Evolutionary conservation across 2,888 invertebrate species (phyloP), one percentile per base, ranked within the genome.

Genomic region (Sturmia bella): DNA sequence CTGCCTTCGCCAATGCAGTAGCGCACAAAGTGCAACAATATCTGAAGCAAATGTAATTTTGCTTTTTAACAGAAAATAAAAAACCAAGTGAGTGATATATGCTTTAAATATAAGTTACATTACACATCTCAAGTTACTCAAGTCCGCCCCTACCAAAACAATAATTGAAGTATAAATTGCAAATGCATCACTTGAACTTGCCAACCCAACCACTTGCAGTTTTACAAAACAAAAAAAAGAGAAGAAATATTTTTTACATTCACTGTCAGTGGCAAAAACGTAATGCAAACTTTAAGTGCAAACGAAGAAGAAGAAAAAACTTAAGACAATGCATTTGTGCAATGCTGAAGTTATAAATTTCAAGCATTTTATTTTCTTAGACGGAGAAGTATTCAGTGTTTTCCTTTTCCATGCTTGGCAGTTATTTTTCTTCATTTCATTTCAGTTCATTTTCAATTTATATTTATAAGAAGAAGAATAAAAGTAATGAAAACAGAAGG

Each of bases 181-280:
- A 70, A 77, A 77, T 82, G 57, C 52, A 77, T 52, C 81, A 74
- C 73, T 82, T 70, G 57, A 77, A 73, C 72, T 80, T 37, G 56
- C 48, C 50, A 56, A 68, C 68, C 32, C 61, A 56, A 48, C 21
- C 43, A 19, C 32, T 56, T 41, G 24, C 27, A 4, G 15, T n/a
- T 5, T 32, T 15, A 12, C n/a, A 24, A 45, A 45, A 59, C 17
- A 19, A 27, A 19, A 48, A 57, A 57, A 45, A 59, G 17, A 19
- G 45, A 19, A 48, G 50, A 57, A 27, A 57, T 56, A 43, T 50
- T 52, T 61, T 77, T 66, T n/a, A 37, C 17, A 24, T 43, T 43
- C 54, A 52, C 7, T 61, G 39, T 9, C 15, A 52, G 37, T 63
- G 13, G 56, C 56, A 70, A 17, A 17, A 12, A 12, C 9, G 17